Evolutionary conservation across 2,113 vertebrate genomes (phyloP).

Genomic region (Lethenteron reissneri): DNA sequence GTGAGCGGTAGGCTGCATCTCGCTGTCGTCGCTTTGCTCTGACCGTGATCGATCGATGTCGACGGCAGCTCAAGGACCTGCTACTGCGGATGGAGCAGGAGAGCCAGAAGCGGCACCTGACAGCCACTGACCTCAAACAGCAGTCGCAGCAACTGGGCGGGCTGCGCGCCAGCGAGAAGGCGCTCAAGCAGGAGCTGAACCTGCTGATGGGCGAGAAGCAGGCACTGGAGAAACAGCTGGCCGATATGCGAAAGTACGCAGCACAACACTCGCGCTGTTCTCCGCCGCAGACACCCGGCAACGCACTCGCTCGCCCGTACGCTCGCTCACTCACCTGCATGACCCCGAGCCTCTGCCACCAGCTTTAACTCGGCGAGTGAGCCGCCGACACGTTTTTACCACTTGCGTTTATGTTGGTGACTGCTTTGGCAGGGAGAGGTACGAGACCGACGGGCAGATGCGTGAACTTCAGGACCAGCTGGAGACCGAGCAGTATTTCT

Average conservation of each 20-base stretch:
- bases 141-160: conserved; percentile 57
- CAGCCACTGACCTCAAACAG: conserved; percentile 8
- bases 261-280: no score
- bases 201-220: conserved; percentile 60
- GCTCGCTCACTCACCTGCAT: no score
- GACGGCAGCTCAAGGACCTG: conserved; percentile 46
- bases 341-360: no score
- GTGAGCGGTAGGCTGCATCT: background rate
- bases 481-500: conserved; percentile 97
- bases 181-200: conserved; percentile 93
- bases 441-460: conserved; percentile 98
- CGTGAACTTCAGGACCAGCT: conserved; percentile 95
- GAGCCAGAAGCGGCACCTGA: conserved; percentile 41
- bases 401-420: no score
- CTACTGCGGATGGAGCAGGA: conserved; percentile 63
- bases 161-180: conserved; percentile 69
- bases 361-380: no score
- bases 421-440: conserved; percentile 44
- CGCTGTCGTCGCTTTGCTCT: conserved; percentile 1
- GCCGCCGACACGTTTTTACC: no score
- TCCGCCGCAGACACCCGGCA: no score
- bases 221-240: conserved; percentile 78
- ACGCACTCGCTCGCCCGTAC: no score
- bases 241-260: conserved; percentile 80
- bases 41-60: background rate